These are phyloP conservation scores for Lepidocyrtoides sp. DNA, from an alignment of 2,888 invertebrate genomes.

Conservation along the genomic window DNA sequence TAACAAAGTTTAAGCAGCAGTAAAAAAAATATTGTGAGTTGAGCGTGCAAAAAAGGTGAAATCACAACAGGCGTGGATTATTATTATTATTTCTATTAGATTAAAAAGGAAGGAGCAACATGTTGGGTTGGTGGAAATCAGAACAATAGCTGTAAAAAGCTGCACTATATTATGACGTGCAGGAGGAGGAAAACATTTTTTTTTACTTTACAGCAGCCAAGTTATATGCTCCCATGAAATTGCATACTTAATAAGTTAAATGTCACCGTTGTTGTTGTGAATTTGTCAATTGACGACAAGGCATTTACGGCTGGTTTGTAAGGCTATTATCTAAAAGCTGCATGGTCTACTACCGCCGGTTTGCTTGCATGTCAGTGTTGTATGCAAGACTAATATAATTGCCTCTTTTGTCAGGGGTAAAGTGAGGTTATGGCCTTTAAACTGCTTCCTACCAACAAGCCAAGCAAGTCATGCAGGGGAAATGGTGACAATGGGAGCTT, in stretches of 20 bases:
- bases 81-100: too few species aligned
- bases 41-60: background rate
- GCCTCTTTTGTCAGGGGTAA: constrained; percentile 4
- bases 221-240: too few species aligned
- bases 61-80: background rate
- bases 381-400: background rate
- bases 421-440: constrained; percentile 53
- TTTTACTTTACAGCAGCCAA: too few species aligned
- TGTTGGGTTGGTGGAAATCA: background rate
- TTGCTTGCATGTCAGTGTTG: background rate
- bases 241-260: background rate
- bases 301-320: background rate
- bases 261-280: background rate
- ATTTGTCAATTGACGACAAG: background rate
- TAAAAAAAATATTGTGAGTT: constrained; percentile 1
- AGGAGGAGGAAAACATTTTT: too few species aligned
- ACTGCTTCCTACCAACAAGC: constrained; percentile 24
- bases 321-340: too few species aligned
- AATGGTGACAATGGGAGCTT: constrained; percentile 36
- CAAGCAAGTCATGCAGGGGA: background rate
- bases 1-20: background rate
- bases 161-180: background rate
- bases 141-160: background rate
- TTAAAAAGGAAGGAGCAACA: background rate
- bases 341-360: background rate